phyloP scores from a whole-genome alignment of 2,113 vertebrate species.

The Pyrgilauda ruficollis region DNA sequence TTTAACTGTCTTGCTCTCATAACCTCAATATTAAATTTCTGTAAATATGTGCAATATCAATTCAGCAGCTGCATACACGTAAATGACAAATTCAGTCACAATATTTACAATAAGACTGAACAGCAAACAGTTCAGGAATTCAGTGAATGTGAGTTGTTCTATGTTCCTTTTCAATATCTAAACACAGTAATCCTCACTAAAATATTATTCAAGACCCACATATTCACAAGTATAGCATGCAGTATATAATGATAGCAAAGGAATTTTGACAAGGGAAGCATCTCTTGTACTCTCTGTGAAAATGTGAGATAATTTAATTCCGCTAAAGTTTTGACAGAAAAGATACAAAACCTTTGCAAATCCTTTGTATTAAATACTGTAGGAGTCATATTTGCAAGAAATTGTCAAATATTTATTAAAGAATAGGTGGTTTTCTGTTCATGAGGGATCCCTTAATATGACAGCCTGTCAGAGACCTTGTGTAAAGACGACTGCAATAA shows the following conservation, averaged over 20 bases:
- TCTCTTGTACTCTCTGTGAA: background rate
- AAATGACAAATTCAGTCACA: background rate
- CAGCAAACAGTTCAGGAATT: background rate
- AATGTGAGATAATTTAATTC: slow-evolving; percentile 10
- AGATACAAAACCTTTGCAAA: slow-evolving; percentile 8
- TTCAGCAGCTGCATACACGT: background rate
- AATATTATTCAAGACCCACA: background rate
- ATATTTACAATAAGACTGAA: background rate
- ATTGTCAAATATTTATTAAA: slow-evolving; percentile 41
- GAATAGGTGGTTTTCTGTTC: background rate
- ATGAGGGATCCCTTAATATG: background rate
- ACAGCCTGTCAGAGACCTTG: background rate
- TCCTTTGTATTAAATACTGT: slow-evolving; percentile 16
- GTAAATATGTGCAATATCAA: background rate
- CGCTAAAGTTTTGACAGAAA: slow-evolving; percentile 45
- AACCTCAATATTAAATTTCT: background rate
- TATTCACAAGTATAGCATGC: background rate
- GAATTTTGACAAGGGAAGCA: slow-evolving; percentile 15
- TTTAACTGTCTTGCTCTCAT: background rate
- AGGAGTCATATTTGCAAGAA: background rate
- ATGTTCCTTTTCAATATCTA: background rate
- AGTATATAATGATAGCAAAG: slow-evolving; percentile 4
- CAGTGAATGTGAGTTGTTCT: background rate
- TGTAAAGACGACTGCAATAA: background rate
- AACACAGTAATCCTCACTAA: background rate